Evolutionary conservation across 2,113 vertebrate genomes (phyloP).

Genomic region (Centrocercus urophasianus): DNA sequence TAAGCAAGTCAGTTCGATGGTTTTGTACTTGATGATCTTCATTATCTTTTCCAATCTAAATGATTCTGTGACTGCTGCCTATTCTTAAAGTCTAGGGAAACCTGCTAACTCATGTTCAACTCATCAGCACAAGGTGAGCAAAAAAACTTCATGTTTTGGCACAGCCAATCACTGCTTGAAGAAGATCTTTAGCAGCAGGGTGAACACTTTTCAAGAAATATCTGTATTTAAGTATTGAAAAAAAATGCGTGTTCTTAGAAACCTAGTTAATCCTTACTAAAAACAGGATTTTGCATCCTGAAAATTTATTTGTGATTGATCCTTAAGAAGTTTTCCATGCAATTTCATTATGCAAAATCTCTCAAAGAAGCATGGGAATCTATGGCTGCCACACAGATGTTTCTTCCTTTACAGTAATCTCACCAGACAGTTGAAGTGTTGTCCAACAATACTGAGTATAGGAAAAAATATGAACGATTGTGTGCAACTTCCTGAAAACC

Average conservation of each 20-base stretch:
- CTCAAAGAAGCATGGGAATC: background rate
- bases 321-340: background rate
- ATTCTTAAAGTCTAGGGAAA: background rate
- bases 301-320: background rate
- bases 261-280: background rate
- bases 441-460: background rate
- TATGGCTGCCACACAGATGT: background rate
- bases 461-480: background rate
- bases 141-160: accelerated
- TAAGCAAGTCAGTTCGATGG: background rate
- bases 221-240: background rate
- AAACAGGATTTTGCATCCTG: background rate
- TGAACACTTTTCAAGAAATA: background rate
- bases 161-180: background rate
- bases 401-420: background rate
- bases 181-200: background rate
- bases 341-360: background rate
- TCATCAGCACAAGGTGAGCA: background rate
- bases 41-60: background rate
- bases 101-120: too few relatives aligned
- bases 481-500: background rate
- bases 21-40: background rate
- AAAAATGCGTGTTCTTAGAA: background rate
- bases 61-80: background rate
- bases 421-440: background rate